A percentile compares a stretch with the other conserved stretches of the same genome.
Evolutionary conservation across 2,888 invertebrate genomes (phyloP).

Genomic region (Helleia helle): DNA sequence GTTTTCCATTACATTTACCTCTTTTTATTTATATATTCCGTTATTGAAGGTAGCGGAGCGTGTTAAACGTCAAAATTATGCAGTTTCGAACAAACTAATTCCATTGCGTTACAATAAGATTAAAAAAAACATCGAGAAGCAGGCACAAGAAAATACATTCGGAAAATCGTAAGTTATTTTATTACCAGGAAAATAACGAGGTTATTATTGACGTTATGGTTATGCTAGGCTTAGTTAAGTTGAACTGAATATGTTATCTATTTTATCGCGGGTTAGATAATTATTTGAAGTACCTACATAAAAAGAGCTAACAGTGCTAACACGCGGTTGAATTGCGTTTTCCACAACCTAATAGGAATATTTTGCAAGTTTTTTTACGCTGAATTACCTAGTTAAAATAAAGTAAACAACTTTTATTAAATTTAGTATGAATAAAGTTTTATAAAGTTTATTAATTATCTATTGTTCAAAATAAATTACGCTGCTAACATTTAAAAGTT

Average conservation of each 20-base stretch:
- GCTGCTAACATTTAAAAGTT: too few relatives aligned
- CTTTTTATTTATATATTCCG: slow-evolving; percentile 43
- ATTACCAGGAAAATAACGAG: slow-evolving; percentile 5
- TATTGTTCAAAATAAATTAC: too few relatives aligned
- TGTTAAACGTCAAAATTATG: slow-evolving; percentile 34
- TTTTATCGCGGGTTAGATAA: background rate
- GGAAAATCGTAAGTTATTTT: background rate
- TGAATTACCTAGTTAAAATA: too few relatives aligned
- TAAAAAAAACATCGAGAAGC: background rate
- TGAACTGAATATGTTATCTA: slow-evolving; percentile 3
- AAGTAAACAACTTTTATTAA: too few relatives aligned
- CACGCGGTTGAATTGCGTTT: background rate
- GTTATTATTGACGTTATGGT: slow-evolving; percentile 3
- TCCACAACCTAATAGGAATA: background rate
- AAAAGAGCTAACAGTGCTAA: too few relatives aligned
- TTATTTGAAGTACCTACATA: background rate
- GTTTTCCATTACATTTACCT: slow-evolving; percentile 46
- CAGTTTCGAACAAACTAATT: slow-evolving; percentile 28
- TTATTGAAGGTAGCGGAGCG: slow-evolving; percentile 48
- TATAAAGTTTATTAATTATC: too few relatives aligned
- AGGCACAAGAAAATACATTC: background rate
- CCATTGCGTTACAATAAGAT: background rate
- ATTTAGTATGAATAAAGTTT: too few relatives aligned
- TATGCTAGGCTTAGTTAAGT: background rate
- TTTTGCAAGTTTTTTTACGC: background rate